Base-by-base conservation (phyloP, 2,888 invertebrate species). In the Norana najaformis region DNA sequence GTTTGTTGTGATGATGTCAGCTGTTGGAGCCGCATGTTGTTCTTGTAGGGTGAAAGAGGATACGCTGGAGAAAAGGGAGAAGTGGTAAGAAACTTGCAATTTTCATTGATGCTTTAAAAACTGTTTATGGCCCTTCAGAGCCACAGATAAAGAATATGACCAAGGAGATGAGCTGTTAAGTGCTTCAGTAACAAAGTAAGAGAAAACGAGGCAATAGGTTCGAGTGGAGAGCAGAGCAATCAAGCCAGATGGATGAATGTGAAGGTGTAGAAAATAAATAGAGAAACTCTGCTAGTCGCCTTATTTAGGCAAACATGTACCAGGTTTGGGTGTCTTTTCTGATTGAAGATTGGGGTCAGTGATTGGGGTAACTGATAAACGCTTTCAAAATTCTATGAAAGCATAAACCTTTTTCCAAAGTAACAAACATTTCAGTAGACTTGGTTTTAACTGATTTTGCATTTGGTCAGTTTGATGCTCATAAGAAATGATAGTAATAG, bases 51-150 rank as follows among this genome's bases (percentile, higher is more conserved):
- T 89, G 97, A 97, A 95, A 96, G 97, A 95, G 97, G 97, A 93
- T 96, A 96, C 94, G 97, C 97, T 93, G 97, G 97, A 92, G 95
- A 96, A 90, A 97, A 97, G 95, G 98, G 97, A 93, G 97, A 97
- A 95, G 96, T 96, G 94, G 97, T 97, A 96, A 96, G 96, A 92
- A 88, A 23, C 69, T 69, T 69, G 8, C 20, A 47, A 4, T n/a
- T 69, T n/a, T 69, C n/a, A 69, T 0, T 69, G 30, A 69, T 69
- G 30, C 69, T n/a, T 69, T 69, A 16, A 30, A 69, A n/a, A 69
- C 30, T 69, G 13, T 8, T 69, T 69, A 13, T 69, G n/a, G 11
- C 69, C 6, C n/a, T n/a, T 69, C 11, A n/a, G 69, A 69, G 8
- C 69, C 69, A 6, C n/a, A 6, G 69, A 69, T 69, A n/a, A n/a